These are phyloP conservation scores for Zelostemma sp. DNA, from an alignment of 1,140 invertebrate species.

Conservation along the genomic window DNA sequence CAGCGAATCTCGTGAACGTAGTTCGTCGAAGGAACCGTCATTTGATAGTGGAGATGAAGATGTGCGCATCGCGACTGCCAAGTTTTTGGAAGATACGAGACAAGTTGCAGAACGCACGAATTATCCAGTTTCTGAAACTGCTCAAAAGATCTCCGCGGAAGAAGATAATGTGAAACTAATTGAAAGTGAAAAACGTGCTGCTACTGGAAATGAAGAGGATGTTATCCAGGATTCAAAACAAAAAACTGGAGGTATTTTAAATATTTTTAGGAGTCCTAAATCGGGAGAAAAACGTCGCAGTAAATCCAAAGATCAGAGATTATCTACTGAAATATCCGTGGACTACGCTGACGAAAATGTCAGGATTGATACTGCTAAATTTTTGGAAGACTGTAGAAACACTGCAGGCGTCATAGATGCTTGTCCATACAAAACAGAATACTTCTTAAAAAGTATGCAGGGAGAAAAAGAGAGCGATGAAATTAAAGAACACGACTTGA, in stretches of 20 bases:
- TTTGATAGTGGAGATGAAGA: slow-evolving; percentile 47
- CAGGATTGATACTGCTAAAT: slow-evolving; percentile 46
- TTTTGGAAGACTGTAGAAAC: slow-evolving; percentile 55
- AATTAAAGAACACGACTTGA: slow-evolving; percentile 29
- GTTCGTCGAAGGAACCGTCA: slow-evolving; percentile 45
- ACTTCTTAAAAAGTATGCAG: slow-evolving; percentile 26
- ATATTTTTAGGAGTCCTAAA: slow-evolving; percentile 28
- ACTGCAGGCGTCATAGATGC: slow-evolving; percentile 44
- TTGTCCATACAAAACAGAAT: slow-evolving; percentile 49
- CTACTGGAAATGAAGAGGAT: slow-evolving; percentile 13
- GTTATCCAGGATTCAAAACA: slow-evolving; percentile 25
- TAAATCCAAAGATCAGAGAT: slow-evolving; percentile 48
- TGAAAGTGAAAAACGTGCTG: not conserved
- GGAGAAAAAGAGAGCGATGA: slow-evolving; percentile 32
- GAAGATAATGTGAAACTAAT: slow-evolving; percentile 15
- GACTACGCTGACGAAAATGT: slow-evolving; percentile 45
- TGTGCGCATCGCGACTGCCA: slow-evolving; percentile 36
- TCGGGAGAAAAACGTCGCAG: slow-evolving; percentile 29
- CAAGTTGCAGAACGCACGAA: slow-evolving; percentile 28
- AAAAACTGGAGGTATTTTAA: slow-evolving; percentile 32
- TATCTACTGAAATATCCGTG: slow-evolving; percentile 34
- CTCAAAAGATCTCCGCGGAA: not conserved
- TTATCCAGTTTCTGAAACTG: slow-evolving; percentile 6
- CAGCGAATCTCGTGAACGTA: slow-evolving; percentile 53
- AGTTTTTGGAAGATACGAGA: slow-evolving; percentile 47